Base-by-base conservation (phyloP, 1,140 invertebrate species). In the Diabrotica virgifera region DNA sequence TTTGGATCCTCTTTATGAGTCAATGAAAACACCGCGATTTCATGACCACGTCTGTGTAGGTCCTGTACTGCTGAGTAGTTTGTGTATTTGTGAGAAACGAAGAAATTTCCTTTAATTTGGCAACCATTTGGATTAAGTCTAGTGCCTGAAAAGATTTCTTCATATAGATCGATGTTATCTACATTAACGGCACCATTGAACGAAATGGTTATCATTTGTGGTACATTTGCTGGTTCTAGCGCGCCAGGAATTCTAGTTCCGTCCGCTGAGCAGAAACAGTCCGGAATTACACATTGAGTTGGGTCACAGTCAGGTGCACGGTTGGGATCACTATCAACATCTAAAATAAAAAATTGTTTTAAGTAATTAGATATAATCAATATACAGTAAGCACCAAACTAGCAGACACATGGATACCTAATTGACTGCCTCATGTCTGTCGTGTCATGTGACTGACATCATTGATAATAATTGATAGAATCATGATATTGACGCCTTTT, bases 181-280 rank as follows among this genome's bases (percentile, higher is more conserved):
- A 93, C 87, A 77, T 96, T 97, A n/a, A 96, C 87, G 53, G 94
- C 93, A 14, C 94, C 94, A 79, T 96, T 96, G 81, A 97, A 97
- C 1, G 93, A 94, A 53, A 97, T 89, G 0, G 94, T 94, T 65
- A 97, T 91, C 92, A 97, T 95, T 79, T 96, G 94, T 11, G 95
- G 95, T 8, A 95, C 92, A 78, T 93, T 90, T 67, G 85, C 86
- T 0, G 87, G 88, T 75, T 95, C 92, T 66, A 94, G 84, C 62
- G 85, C 86, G 5, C 91, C 91, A 5, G 93, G 93, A 70, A 95
- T 95, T 57, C 91, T 84, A 7, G 94, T 96, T 60, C 94, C 95
- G 70, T 96, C 94, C 64, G 92, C 89, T 8, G 93, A 96, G 78
- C 95, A 97, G 85, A 94, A 96, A 79, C 95, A 97, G 74, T 96